Evolutionary conservation across 2,797 vertebrate genomes (phyloP).

Genomic region (Coregonus suidteri): DNA sequence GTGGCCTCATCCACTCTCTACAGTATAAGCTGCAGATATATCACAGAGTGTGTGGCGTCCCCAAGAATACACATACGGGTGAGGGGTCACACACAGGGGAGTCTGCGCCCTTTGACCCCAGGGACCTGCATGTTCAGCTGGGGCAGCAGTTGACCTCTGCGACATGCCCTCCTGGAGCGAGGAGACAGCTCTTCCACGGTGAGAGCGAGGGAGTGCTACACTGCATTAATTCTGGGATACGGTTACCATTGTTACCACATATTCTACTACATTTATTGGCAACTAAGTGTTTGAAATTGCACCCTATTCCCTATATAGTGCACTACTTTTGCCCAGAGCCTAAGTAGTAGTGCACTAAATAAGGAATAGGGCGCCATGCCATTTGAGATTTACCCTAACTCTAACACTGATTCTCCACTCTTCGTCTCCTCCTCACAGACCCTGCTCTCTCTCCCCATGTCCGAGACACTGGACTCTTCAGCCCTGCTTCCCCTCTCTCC

Average conservation of each 20-base stretch:
- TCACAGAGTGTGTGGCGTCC: constrained; percentile 51
- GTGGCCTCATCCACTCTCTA: constrained; percentile 73
- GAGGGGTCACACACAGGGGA: background rate
- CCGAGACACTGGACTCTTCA: constrained; percentile 77
- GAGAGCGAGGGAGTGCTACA: constrained; percentile 13
- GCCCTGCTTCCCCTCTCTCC: constrained; percentile 55
- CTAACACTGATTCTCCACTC: background rate
- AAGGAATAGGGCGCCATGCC: background rate
- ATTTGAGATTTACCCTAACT: background rate
- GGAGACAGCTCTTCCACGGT: constrained; percentile 10
- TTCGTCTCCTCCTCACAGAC: constrained; percentile 59
- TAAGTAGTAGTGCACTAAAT: background rate
- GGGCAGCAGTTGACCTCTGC: background rate
- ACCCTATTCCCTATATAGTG: background rate
- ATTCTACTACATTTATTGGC: background rate
- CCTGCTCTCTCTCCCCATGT: constrained; percentile 80
- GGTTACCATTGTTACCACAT: background rate
- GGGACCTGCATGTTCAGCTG: constrained; percentile 7
- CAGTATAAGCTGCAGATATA: constrained; percentile 77
- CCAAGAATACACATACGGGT: constrained; percentile 12
- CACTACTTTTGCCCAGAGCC: background rate
- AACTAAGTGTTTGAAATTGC: background rate
- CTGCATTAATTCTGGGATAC: background rate
- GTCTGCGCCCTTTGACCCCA: background rate
- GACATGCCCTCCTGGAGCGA: constrained; percentile 1